A percentile compares a stretch with the other conserved stretches of the same genome.
Conservation (phyloP, 2,113 vertebrate species). For the Stercorarius parasiticus region DNA sequence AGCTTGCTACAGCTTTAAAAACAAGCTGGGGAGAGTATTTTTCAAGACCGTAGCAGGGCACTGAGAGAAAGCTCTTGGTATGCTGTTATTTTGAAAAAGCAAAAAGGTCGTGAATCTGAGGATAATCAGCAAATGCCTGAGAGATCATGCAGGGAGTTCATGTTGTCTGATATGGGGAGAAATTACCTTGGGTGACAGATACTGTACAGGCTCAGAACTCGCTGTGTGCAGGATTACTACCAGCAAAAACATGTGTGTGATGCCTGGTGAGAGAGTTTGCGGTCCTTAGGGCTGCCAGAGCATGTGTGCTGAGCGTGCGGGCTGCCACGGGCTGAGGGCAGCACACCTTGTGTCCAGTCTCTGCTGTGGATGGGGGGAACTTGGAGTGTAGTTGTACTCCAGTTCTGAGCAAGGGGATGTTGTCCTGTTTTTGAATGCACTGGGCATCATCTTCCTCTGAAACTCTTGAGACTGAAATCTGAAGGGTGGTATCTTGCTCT, state of each 20-base stretch:
- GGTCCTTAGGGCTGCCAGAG: neutral
- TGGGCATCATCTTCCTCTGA: neutral
- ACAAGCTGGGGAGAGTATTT: neutral
- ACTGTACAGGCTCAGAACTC: neutral
- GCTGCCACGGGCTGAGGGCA: neutral
- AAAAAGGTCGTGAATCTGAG: neutral
- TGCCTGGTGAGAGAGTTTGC: neutral
- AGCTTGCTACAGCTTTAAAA: neutral
- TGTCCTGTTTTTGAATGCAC: neutral
- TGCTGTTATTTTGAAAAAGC: neutral
- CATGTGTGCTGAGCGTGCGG: neutral
- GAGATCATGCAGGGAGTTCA: neutral
- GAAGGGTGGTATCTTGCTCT: neutral
- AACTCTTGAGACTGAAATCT: neutral
- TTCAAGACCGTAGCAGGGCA: neutral
- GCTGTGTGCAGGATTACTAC: neutral
- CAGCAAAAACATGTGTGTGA: rapidly evolving
- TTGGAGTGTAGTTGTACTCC: neutral
- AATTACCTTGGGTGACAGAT: neutral
- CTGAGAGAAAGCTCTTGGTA: neutral
- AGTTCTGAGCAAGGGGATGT: neutral
- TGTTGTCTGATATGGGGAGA: neutral
- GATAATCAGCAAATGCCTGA: neutral
- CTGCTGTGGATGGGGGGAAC: neutral
- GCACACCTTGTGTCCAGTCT: neutral